Evolutionary conservation across 2,888 invertebrate species (phyloP), one percentile per base, ranked within the genome.

Genomic region (Drosophila gaucha): DNA sequence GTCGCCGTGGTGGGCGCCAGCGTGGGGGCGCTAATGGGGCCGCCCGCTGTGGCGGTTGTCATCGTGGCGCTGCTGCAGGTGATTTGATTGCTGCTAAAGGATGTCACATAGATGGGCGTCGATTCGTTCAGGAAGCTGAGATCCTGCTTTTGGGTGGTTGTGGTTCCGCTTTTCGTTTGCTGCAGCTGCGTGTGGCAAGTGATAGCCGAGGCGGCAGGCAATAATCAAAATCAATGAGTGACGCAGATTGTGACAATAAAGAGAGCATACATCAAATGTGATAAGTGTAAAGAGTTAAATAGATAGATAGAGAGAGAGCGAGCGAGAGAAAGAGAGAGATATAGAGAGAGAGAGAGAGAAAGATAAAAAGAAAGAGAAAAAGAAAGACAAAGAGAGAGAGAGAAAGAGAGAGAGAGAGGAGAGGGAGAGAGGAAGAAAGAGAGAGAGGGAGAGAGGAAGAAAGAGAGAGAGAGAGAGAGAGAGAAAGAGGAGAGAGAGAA

Each of bases 71-170:
- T 91, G 90, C 91, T 91, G 86, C 92, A 91, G 86, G 93, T 92
- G 91, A 93, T 89, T 90, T 93, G 91, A 92, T 93, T 89, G 92
- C 90, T 90, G 64, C 90, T 92, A 82, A 95, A 94, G 76, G 96
- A 96, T 71, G 96, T 96, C 78, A 96, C 96, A 93, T 96, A 96
- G 78, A 96, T 96, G 58, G 96, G 95, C 59, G 96, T 95, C 90
- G 95, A 95, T 90, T 95, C 96, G 88, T 96, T 96, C 90, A 96
- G 95, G 66, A 96, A 96, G 94, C 96, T 96, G 74, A 96, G 92
- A 83, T 96, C 96, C 74, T 90, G 90, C 52, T 89, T 89, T 55
- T 91, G 91, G 55, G 86, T 86, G 43, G 88, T 80, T 12, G 77
- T 92, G 92, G 77, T 91, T 89, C 92, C 94, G 92, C 88, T 88